These are phyloP conservation scores for Masticophis lateralis DNA, from an alignment of 2,797 vertebrate genomes.

Conservation along the genomic window DNA sequence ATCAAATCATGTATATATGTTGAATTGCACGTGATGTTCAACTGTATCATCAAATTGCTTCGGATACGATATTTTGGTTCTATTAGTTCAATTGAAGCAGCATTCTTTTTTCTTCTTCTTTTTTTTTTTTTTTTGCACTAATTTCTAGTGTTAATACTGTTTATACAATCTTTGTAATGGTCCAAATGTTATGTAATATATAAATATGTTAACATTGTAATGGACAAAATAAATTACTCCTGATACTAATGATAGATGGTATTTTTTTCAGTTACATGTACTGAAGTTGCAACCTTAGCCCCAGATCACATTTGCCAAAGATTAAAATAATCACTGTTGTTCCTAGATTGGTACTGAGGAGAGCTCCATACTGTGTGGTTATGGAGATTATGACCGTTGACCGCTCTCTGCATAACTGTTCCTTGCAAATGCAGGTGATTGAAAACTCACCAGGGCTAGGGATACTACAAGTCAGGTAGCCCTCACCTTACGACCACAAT, in stretches of 20 bases:
- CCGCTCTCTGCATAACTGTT: neutral
- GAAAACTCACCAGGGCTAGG: neutral
- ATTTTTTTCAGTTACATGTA: neutral
- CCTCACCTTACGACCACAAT: neutral
- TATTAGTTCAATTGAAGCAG: constrained; percentile 3
- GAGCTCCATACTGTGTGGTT: no score
- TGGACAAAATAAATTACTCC: constrained; percentile 7
- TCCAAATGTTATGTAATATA: neutral
- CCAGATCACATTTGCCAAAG: neutral
- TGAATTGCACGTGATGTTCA: neutral
- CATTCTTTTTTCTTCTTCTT: neutral
- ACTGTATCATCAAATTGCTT: neutral
- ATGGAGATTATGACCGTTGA: neutral
- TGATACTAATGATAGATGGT: neutral
- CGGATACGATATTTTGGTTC: neutral
- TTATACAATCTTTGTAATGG: neutral
- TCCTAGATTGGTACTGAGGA: neutral
- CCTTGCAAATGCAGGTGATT: neutral
- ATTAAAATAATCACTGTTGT: neutral
- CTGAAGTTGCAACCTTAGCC: neutral
- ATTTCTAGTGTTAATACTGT: neutral
- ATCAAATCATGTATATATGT: constrained; percentile 36
- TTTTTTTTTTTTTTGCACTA: neutral
- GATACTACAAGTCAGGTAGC: neutral
- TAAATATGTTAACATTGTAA: constrained; percentile 2